Evolutionary conservation across 2,888 invertebrate species (phyloP).

Genomic region (Pristionchus japonicus): DNA sequence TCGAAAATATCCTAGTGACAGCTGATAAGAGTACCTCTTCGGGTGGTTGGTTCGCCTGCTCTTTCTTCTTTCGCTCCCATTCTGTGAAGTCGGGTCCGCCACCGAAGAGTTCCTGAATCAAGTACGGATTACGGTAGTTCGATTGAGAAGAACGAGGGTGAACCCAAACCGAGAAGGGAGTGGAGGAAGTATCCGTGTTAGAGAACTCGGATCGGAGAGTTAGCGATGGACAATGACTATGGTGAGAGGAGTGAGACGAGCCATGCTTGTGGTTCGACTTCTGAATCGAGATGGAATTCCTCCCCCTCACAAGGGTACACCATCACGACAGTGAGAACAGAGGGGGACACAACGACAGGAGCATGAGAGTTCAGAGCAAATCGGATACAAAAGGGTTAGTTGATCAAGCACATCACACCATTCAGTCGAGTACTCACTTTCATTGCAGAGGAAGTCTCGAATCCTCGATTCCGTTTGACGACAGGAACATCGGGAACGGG

Average conservation of each 20-base stretch:
- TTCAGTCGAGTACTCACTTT: conserved; percentile 49
- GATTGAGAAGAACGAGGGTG: neutral
- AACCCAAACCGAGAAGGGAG: conserved; percentile 39
- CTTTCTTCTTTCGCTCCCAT: conserved; percentile 36
- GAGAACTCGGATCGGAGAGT: conserved; percentile 34
- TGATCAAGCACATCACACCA: neutral
- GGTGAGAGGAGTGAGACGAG: neutral
- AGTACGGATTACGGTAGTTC: neutral
- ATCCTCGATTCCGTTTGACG: conserved; percentile 52
- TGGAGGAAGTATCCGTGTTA: conserved; percentile 25
- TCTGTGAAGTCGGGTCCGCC: conserved; percentile 48
- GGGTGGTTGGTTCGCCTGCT: neutral
- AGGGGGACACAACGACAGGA: neutral
- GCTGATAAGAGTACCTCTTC: conserved; percentile 4
- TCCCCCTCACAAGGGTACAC: conserved; percentile 22
- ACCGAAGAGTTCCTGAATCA: conserved; percentile 60
- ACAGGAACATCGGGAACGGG: conserved; percentile 41
- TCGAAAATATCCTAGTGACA: neutral
- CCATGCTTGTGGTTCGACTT: conserved; percentile 29
- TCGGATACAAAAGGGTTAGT: neutral
- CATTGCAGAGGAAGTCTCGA: conserved; percentile 64
- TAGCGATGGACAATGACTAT: conserved; percentile 46
- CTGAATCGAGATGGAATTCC: conserved; percentile 43
- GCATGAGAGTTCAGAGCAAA: neutral
- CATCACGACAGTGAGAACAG: neutral